Conservation (phyloP, 2,888 invertebrate species). For the Volucella zonaria region DNA sequence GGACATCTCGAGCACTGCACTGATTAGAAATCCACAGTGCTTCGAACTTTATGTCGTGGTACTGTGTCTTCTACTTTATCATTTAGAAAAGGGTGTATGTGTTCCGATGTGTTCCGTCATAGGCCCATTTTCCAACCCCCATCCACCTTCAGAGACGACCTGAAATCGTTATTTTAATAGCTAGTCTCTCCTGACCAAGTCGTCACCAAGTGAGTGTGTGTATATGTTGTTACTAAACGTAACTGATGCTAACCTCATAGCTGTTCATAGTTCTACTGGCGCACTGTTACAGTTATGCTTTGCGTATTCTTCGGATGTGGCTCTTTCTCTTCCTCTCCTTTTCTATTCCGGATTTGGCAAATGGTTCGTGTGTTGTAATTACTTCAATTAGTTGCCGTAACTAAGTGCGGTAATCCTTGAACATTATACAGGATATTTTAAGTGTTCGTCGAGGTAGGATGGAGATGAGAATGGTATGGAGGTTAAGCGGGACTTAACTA, state of each 20-base stretch:
- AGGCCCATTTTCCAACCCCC: slow-evolving; percentile 16
- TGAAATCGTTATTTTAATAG: slow-evolving; percentile 73
- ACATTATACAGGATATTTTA: slow-evolving; percentile 66
- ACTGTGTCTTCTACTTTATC: neutral
- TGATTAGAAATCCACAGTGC: no score
- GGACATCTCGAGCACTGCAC: no score
- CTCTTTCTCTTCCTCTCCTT: slow-evolving; percentile 7
- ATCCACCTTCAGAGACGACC: slow-evolving; percentile 48
- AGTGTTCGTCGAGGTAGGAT: slow-evolving; percentile 20
- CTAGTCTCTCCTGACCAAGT: slow-evolving; percentile 58
- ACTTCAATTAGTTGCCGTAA: slow-evolving; percentile 74
- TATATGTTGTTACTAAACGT: slow-evolving; percentile 12
- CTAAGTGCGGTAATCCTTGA: slow-evolving; percentile 74
- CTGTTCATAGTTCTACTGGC: slow-evolving; percentile 8
- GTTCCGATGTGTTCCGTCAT: slow-evolving; percentile 18
- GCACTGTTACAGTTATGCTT: slow-evolving; percentile 19
- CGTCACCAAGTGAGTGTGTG: slow-evolving; percentile 35
- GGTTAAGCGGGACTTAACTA: slow-evolving; percentile 48
- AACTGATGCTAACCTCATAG: neutral
- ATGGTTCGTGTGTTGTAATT: slow-evolving; percentile 73
- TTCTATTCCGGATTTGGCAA: slow-evolving; percentile 63
- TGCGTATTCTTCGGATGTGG: slow-evolving; percentile 62
- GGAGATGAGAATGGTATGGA: neutral
- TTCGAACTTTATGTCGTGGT: no score
- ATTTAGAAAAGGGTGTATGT: neutral